Base-by-base conservation (phyloP, 37 sponge, comb jelly and placozoan genomes). In the Crambe crambe region DNA sequence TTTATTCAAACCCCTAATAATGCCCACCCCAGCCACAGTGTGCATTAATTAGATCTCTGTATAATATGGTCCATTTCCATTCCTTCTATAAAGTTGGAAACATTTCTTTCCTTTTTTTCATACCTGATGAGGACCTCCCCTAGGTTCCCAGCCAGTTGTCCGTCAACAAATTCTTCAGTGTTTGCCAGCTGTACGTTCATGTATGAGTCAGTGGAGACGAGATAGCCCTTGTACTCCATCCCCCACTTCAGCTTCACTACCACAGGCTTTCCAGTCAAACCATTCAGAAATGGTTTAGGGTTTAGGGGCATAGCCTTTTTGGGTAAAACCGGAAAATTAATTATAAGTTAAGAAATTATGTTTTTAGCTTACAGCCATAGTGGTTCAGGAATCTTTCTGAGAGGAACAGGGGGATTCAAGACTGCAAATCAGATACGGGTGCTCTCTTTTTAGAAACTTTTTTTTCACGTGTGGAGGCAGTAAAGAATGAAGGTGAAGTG, bases 181-280 rank as follows among this genome's bases (percentile, higher is more conserved):
- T 96, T 98, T 0, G 99, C 99, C 10, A 98, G 84, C 92, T 98
- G 86, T 18, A 94, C 75, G 75, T 98, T 98, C 99, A 98, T 98
- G 86, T 98, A 98, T 42, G 73, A 86, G 83, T 98, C 99, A 2
- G 95, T 92, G 35, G 99, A 96, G 17, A 98, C 94, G 39, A 98
- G 86, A 75, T 83, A 96, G 0, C 99, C 99, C 70, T 96, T 96
- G 76, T 98, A 98, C 80, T 98, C 99, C 99, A 98, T 98, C 0
- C 99, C 99, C 99, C 99, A 98, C 59, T 98, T 98, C 63, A 98
- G 76, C 76, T 98, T 98, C 18, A 96, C 96, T 2, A 96, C 76
- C n/a, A 98, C 96, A 5, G 99, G 90, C 77, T 98, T 96, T 2
- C 99, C 99, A 38, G 99, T 98, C 60, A 98, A 83, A 32, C 92